phyloP scores from a whole-genome alignment of 2,113 vertebrate genomes.

The Corydoras sp. region DNA sequence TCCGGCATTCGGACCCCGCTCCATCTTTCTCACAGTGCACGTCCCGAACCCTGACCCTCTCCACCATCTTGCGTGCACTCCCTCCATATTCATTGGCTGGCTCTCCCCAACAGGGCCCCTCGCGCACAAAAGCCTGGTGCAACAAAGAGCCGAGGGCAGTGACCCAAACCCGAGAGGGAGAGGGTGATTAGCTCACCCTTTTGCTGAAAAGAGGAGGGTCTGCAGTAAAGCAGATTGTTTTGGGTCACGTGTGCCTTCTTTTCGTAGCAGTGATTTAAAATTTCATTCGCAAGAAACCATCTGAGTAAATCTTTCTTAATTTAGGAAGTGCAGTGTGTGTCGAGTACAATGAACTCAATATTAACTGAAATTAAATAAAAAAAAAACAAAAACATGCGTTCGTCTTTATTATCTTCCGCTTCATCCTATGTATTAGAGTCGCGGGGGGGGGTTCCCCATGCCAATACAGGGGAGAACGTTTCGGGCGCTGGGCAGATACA shows the following conservation, averaged over 20 bases:
- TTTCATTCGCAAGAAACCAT: too few species aligned
- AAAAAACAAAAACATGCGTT: too few species aligned
- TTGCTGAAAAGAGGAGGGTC: conserved; percentile 11
- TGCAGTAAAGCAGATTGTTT: neutral
- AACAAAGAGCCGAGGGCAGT: conserved; percentile 57
- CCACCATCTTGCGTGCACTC: conserved; percentile 26
- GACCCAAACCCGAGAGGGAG: conserved; percentile 41
- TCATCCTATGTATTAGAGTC: too few species aligned
- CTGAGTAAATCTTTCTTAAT: too few species aligned
- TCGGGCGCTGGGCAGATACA: too few species aligned
- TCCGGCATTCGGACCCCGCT: conserved; percentile 1
- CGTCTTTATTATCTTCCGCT: too few species aligned
- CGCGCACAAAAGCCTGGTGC: conserved; percentile 43
- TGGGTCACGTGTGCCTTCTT: conserved; percentile 15
- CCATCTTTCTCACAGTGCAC: neutral
- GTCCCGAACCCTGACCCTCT: conserved; percentile 2
- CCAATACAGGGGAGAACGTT: too few species aligned
- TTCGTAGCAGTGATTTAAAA: neutral
- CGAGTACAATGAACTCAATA: too few species aligned
- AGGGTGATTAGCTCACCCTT: conserved; percentile 24
- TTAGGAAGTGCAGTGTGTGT: too few species aligned
- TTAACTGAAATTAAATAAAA: too few species aligned
- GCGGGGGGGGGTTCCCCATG: too few species aligned
- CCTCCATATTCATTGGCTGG: conserved; percentile 38
- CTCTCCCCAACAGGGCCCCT: conserved; percentile 56